Percentiles rank a stretch among this genome's conserved stretches.
Conservation (phyloP, 2,888 invertebrate genomes). For the Sericinus montela region DNA sequence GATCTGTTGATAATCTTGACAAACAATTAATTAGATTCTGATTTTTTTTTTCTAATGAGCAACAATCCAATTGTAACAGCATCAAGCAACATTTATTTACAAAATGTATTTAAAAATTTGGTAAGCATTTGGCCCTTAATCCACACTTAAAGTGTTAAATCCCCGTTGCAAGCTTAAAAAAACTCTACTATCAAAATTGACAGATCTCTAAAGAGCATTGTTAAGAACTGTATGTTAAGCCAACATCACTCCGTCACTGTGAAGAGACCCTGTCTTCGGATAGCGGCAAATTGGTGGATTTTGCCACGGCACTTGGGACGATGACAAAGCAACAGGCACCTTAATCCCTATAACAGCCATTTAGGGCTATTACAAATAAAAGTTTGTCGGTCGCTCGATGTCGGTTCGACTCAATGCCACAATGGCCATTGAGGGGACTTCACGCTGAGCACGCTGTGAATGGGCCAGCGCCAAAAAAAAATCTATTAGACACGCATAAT, state of each 20-base stretch:
- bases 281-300: slow-evolving; percentile 43
- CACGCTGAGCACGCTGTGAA: slow-evolving; percentile 71
- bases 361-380: slow-evolving; percentile 75
- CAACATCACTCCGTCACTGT: slow-evolving; percentile 28
- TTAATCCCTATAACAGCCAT: slow-evolving; percentile 76
- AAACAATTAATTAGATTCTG: no score
- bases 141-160: slow-evolving; percentile 54
- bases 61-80: slow-evolving; percentile 1
- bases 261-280: slow-evolving; percentile 27
- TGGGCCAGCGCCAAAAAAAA: slow-evolving; percentile 68
- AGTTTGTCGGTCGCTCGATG: slow-evolving; percentile 55
- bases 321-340: slow-evolving; percentile 63
- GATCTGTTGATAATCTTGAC: no score
- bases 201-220: slow-evolving; percentile 62
- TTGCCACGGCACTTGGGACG: slow-evolving; percentile 44
- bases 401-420: slow-evolving; percentile 52
- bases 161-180: slow-evolving; percentile 50
- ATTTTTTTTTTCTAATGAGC: no score
- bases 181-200: slow-evolving; percentile 58
- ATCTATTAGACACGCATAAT: slow-evolving; percentile 76
- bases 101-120: slow-evolving; percentile 9
- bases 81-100: slow-evolving; percentile 3
- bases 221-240: slow-evolving; percentile 29
- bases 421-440: slow-evolving; percentile 71
- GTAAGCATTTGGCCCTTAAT: slow-evolving; percentile 41